phyloP scores from a whole-genome alignment of 1,140 invertebrate species.

The Stegodyphus mimosarum region DNA sequence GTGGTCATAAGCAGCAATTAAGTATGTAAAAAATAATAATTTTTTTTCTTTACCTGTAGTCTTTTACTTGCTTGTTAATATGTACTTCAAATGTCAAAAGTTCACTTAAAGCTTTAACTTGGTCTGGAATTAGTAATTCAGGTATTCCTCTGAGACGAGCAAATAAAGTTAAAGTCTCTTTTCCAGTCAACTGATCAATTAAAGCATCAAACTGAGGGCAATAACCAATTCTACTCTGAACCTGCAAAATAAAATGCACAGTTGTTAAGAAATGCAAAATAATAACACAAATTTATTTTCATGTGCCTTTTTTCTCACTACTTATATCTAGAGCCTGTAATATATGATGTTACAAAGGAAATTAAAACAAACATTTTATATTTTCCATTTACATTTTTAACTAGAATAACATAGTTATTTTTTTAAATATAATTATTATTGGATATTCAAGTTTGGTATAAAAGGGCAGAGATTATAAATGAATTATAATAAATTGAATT shows the following conservation, averaged over 20 bases:
- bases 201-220: constrained; percentile 76
- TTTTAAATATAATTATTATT: no score
- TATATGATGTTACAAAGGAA: no score
- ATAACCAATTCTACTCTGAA: constrained; percentile 75
- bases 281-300: neutral
- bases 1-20: no score
- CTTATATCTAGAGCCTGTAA: no score
- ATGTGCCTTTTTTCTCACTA: no score
- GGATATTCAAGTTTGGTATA: no score
- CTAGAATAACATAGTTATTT: no score
- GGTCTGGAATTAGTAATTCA: constrained; percentile 73
- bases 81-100: constrained; percentile 67
- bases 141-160: constrained; percentile 70
- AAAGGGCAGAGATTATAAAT: no score
- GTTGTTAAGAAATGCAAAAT: neutral
- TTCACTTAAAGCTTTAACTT: constrained; percentile 65
- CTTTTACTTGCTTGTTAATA: constrained; percentile 70
- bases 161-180: constrained; percentile 70
- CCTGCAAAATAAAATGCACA: constrained; percentile 19
- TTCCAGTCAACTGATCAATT: constrained; percentile 68
- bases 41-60: constrained; percentile 68
- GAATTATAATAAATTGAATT: no score
- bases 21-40: no score
- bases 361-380: no score
- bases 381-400: no score